Conservation (phyloP, 2,888 invertebrate species). For the Trichogramma evanescens region DNA sequence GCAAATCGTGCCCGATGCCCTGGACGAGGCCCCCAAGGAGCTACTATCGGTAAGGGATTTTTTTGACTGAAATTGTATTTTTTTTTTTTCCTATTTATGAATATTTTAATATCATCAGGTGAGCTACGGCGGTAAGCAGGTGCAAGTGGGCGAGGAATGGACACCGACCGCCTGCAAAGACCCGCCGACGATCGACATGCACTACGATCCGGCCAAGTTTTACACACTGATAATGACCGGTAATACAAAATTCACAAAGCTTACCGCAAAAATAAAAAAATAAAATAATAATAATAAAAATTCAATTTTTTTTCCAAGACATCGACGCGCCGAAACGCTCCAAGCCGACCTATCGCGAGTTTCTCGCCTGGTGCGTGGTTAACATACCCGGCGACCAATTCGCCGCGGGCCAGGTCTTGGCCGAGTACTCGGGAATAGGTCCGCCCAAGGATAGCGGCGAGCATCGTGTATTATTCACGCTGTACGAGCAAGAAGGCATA, state of each 20-base stretch:
- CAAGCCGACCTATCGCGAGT: conserved; percentile 41
- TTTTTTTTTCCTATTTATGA: too few relatives aligned
- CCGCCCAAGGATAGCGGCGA: conserved; percentile 35
- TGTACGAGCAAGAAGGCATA: conserved; percentile 35
- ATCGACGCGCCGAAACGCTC: conserved; percentile 34
- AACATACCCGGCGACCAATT: conserved; percentile 43
- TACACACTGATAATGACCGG: conserved; percentile 41
- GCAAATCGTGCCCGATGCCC: conserved; percentile 15
- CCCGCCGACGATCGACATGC: conserved; percentile 39
- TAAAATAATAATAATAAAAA: too few relatives aligned
- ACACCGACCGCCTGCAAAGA: conserved; percentile 36
- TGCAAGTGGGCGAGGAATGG: conserved; percentile 38
- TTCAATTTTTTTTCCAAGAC: not conserved
- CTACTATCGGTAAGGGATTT: conserved; percentile 6
- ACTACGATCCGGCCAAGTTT: conserved; percentile 41
- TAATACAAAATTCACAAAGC: conserved; percentile 13
- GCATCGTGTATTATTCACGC: conserved; percentile 41
- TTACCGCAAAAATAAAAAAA: not conserved
- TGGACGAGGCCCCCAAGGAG: conserved; percentile 6
- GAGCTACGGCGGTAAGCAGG: conserved; percentile 35
- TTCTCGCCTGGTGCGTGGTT: conserved; percentile 43
- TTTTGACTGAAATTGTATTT: too few relatives aligned
- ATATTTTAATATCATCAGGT: conserved; percentile 25
- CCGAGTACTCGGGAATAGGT: conserved; percentile 42
- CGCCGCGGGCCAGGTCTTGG: conserved; percentile 39